Evolutionary conservation across 2,113 vertebrate genomes (phyloP), one percentile per base, ranked within the genome.

Genomic region (Spilogale gracilis): DNA sequence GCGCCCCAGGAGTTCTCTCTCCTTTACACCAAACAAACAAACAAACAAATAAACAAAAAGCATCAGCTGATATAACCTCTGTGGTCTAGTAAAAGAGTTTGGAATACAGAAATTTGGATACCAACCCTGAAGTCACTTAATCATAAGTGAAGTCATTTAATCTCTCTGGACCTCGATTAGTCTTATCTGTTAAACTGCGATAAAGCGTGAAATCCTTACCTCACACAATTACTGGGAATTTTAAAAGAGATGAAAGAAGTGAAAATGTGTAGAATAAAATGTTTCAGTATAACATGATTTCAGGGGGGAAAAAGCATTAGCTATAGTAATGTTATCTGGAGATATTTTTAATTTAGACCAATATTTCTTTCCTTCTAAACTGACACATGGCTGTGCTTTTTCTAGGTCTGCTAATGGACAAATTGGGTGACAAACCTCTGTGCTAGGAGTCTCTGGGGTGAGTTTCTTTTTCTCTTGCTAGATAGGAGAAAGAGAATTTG

Each of bases 391-490:
- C 60, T 95, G 14, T 76, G 8, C 58, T 89, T 97, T 94, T 94
- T 85, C 87, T 43, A 96, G 73, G 65, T 94, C 58, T 95, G 69
- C 67, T 97, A 90, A 93, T 25, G 93, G 97, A 96, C 69, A 85
- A 76, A 88, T 73, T 78, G 89, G 65, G 65, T 81, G 92, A 91
- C 48, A 96, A 73, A 94, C 25, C 74, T 92, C 90, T 80, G 58
- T 82, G 65, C 48, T 88, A 65, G 78, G 60, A 97, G 65, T 85
- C 56, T 96, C 84, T 93, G 73, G 60, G 21, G 84, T 91, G 81
- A 96, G 84, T 85, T 96, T 73, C 71, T 95, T 96, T 97, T 94
- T 89, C 79, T 98, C 54, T 96, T 93, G 16, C 60, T 89, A 94
- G 21, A 80, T 63, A 17, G n/a, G 79, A 97, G 78, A 91, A 97